Conservation (phyloP, 2,888 invertebrate genomes). For the Yponomeuta sedellus region DNA sequence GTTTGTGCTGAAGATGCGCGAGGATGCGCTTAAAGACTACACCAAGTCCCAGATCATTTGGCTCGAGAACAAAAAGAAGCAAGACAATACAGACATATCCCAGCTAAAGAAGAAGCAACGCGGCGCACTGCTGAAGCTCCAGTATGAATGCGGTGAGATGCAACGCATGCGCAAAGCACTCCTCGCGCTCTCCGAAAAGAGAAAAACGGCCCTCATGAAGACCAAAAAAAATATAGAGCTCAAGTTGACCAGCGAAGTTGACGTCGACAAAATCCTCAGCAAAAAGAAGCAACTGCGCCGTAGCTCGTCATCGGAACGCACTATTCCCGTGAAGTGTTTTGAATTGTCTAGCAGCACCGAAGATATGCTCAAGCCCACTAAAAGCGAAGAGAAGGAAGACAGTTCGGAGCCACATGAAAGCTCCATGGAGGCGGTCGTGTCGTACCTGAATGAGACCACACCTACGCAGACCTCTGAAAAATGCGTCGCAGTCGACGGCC, state of each 20-base stretch:
- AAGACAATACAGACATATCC: slow-evolving; percentile 62
- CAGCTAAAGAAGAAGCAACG: slow-evolving; percentile 81
- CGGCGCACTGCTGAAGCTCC: slow-evolving; percentile 78
- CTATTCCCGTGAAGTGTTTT: slow-evolving; percentile 61
- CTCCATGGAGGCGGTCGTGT: slow-evolving; percentile 22
- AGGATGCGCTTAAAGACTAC: slow-evolving; percentile 67
- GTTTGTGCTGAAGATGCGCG: slow-evolving; percentile 65
- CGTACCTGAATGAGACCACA: slow-evolving; percentile 34
- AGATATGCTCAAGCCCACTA: slow-evolving; percentile 37
- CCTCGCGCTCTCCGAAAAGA: slow-evolving; percentile 57
- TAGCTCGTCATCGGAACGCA: slow-evolving; percentile 38
- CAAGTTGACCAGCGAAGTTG: slow-evolving; percentile 52
- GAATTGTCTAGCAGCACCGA: slow-evolving; percentile 66
- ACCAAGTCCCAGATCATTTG: slow-evolving; percentile 69
- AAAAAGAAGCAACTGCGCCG: slow-evolving; percentile 54
- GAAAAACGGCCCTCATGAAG: slow-evolving; percentile 61
- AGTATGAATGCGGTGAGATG: slow-evolving; percentile 83
- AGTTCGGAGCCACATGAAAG: slow-evolving; percentile 47
- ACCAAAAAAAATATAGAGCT: slow-evolving; percentile 65
- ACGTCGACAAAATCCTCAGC: slow-evolving; percentile 53
- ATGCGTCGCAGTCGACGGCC: slow-evolving; percentile 58
- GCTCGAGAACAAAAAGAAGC: slow-evolving; percentile 67
- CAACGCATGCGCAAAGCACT: slow-evolving; percentile 72
- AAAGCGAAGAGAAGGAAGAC: neutral
- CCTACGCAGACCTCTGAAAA: slow-evolving; percentile 49